Base-by-base conservation (phyloP, 2,113 vertebrate species). In the Harpagus bidentatus region DNA sequence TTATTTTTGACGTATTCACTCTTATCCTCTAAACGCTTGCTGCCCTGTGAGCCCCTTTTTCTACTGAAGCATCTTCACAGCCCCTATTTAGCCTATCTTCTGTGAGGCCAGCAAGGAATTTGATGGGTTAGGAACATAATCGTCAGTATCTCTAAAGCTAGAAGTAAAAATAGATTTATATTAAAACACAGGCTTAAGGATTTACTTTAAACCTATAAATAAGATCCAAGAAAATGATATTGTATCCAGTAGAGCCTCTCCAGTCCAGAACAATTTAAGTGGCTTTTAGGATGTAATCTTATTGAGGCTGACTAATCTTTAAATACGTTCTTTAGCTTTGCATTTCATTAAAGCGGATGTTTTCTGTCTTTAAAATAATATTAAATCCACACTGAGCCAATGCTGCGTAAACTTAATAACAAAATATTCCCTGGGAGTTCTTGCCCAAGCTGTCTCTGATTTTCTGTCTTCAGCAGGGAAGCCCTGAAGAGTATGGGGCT, bases 271-370 rank as follows among this genome's bases (percentile, higher is more conserved):
- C 65, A 92, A 88, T 96, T 96, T 95, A 96, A 96, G 85, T 97
- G 95, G 92, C 85, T 96, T 96, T 93, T 90, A 93, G 48, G 62
- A 92, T 82, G 78, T 95, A 94, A 96, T 96, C 95, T 94, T 90
- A 82, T 70, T 93, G 92, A 77, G 53, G 29, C 62, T 94, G 78
- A 72, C 78, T 97, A 86, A 96, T 96, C 95, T 95, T 95, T 85
- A 96, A 96, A 85, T 96, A 95, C 1, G 34, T 94, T 90, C 93
- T 96, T 95, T 86, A 97, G 93, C 93, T 93, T 96, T 96, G 58
- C 42, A 50, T 95, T 96, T 96, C 92, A 94, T 95, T 96, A 92
- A 92, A 96, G 82, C 11, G 47, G 93, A 92, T 94, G 82, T 91
- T 94, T 96, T 92, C 82, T 94, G 78, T 69, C 85, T 62, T 88